phyloP scores from a whole-genome alignment of 2,797 vertebrate genomes.

The Moxostoma hubbsi region DNA sequence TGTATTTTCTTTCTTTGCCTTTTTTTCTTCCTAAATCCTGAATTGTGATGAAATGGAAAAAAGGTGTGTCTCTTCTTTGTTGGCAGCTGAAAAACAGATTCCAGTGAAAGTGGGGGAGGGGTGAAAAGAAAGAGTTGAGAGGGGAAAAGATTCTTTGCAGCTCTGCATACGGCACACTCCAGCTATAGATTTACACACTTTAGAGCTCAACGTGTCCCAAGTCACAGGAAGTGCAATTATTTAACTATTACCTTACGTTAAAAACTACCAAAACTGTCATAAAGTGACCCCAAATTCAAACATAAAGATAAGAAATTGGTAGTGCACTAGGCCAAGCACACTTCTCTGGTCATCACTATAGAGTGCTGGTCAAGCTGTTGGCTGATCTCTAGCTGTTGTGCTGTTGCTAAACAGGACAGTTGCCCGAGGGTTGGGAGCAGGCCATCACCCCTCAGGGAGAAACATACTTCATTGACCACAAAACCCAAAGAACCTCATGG shows the following conservation, averaged over 20 bases:
- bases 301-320: no score
- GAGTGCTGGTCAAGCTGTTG: conserved; percentile 14
- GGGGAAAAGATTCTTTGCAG: conserved; percentile 7
- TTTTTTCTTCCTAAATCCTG: conserved; percentile 47
- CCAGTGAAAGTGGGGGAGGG: conserved; percentile 7
- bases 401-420: conserved; percentile 67
- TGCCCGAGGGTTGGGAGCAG: conserved; percentile 69
- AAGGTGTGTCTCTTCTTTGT: conserved; percentile 55
- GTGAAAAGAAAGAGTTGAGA: neutral
- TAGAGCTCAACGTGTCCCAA: neutral
- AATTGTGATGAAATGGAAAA: conserved; percentile 75
- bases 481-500: conserved; percentile 69
- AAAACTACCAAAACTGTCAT: no score
- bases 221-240: neutral
- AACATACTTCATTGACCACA: conserved; percentile 73
- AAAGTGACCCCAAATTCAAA: no score
- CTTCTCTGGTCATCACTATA: neutral
- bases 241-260: no score
- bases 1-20: conserved; percentile 64
- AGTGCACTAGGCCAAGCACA: neutral
- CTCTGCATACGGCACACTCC: neutral
- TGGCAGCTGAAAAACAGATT: conserved; percentile 45
- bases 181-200: neutral
- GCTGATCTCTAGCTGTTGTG: conserved; percentile 63
- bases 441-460: conserved; percentile 67